phyloP scores from a whole-genome alignment of 2,113 vertebrate genomes.

The Cephalophus harveyi region DNA sequence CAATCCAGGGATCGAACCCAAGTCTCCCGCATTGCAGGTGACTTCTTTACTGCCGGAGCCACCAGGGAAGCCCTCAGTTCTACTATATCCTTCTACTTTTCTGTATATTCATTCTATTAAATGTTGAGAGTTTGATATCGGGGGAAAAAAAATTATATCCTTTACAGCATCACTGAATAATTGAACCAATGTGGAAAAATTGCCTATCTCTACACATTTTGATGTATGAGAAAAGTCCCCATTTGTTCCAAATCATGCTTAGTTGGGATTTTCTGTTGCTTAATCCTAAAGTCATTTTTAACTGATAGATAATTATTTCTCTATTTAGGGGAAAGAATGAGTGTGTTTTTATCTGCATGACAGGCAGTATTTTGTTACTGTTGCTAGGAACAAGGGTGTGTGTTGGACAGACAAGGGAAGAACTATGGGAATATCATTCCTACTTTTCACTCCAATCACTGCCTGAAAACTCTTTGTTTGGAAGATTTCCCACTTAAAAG shows the following conservation, averaged over 20 bases:
- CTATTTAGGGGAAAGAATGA: neutral
- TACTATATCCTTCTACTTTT: neutral
- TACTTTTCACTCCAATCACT: neutral
- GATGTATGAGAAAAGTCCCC: neutral
- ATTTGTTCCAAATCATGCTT: neutral
- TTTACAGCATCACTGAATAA: neutral
- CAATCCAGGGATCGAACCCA: neutral
- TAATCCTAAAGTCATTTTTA: neutral
- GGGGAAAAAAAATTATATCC: neutral
- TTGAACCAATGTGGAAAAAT: neutral
- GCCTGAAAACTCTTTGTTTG: neutral
- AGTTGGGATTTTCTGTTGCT: neutral
- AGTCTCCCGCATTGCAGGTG: neutral
- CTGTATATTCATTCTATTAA: neutral
- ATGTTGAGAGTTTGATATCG: neutral
- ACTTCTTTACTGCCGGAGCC: neutral
- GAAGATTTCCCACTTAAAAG: neutral
- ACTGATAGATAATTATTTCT: neutral
- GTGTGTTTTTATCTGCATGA: neutral
- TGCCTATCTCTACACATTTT: neutral
- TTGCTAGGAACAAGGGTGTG: neutral
- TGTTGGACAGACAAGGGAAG: neutral
- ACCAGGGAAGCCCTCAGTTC: neutral
- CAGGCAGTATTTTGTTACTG: neutral
- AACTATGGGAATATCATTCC: neutral